Evolutionary conservation across 2,888 invertebrate species (phyloP).

Genomic region (Cremastinae sp.): DNA sequence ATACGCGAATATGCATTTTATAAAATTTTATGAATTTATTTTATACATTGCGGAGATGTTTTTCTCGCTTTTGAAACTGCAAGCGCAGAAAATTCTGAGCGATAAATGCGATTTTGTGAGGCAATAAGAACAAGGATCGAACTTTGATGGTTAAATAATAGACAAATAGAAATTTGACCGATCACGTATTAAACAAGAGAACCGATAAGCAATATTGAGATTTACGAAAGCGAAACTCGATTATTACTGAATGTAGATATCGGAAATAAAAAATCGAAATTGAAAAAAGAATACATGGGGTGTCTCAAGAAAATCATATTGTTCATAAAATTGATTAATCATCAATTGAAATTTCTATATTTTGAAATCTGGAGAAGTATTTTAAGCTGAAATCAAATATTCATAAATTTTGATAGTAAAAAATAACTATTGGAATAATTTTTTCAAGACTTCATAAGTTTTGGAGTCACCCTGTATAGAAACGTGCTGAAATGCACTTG

Average conservation of each 20-base stretch:
- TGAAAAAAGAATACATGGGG: not conserved
- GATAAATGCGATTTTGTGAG: constrained; percentile 28
- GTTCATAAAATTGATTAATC: no score
- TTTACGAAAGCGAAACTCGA: constrained; percentile 38
- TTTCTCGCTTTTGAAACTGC: no score
- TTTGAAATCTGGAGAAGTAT: no score
- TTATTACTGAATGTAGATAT: constrained; percentile 24
- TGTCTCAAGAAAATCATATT: not conserved
- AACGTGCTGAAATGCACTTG: constrained; percentile 29
- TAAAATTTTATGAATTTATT: constrained; percentile 28
- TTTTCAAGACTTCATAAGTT: no score
- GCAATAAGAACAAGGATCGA: constrained; percentile 19
- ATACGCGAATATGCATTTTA: constrained; percentile 6
- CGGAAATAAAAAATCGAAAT: not conserved
- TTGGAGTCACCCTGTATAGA: constrained; percentile 26
- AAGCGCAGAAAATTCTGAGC: not conserved
- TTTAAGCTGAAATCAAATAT: no score
- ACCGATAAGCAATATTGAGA: constrained; percentile 31
- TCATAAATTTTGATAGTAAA: no score
- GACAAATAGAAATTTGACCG: constrained; percentile 54
- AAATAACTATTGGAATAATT: no score
- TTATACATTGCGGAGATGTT: constrained; percentile 19
- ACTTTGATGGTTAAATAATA: not conserved
- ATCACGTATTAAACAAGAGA: constrained; percentile 48
- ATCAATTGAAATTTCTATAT: no score